Evolutionary conservation across 2,888 invertebrate species (phyloP).

Genomic region (Leptothorax acervorum): DNA sequence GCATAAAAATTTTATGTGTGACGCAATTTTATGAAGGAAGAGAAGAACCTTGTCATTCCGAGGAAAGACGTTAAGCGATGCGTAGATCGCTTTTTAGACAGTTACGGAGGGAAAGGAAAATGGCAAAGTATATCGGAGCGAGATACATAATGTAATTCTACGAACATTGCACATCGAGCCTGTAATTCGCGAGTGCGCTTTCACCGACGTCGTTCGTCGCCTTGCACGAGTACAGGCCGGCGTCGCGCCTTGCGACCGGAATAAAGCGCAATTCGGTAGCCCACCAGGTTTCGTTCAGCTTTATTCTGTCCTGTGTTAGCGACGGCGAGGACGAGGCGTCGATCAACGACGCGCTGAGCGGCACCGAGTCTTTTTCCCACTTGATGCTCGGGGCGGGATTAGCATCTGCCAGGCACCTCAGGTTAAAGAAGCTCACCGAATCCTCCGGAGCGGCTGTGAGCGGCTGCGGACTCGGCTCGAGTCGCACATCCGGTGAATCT

Average conservation of each 20-base stretch:
- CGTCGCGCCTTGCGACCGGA: slow-evolving; percentile 87
- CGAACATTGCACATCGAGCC: slow-evolving; percentile 87
- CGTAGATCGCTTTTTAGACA: slow-evolving; percentile 23
- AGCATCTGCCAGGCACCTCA: slow-evolving; percentile 87
- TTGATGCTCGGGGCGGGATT: slow-evolving; percentile 87
- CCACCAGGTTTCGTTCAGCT: slow-evolving; percentile 84
- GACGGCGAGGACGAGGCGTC: slow-evolving; percentile 79
- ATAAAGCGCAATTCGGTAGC: slow-evolving; percentile 86
- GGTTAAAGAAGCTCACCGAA: slow-evolving; percentile 86
- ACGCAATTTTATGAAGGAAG: background rate
- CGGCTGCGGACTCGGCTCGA: slow-evolving; percentile 86
- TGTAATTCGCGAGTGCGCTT: slow-evolving; percentile 86
- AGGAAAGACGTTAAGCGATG: slow-evolving; percentile 1
- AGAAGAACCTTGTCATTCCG: background rate
- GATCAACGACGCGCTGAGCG: slow-evolving; percentile 69
- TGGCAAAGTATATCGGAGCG: slow-evolving; percentile 21
- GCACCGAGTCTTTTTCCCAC: slow-evolving; percentile 85
- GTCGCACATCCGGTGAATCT: slow-evolving; percentile 87
- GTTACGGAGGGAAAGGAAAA: slow-evolving; percentile 18
- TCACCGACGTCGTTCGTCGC: slow-evolving; percentile 94
- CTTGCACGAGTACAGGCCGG: slow-evolving; percentile 94
- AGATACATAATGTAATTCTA: slow-evolving; percentile 49
- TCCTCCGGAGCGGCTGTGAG: slow-evolving; percentile 86
- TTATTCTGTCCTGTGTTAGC: slow-evolving; percentile 86
- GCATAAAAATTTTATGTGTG: background rate